phyloP scores from a whole-genome alignment of 2,113 vertebrate species.

The Danio rerio region GRCz12tu NC_133192.1:35513001-35513500 shows the following conservation, averaged over 20 bases:
- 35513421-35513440: not conserved
- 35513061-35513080: not conserved
- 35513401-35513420: conserved; percentile 1
- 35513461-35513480: conserved; percentile 1
- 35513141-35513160: conserved; percentile 15
- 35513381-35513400: conserved; percentile 1
- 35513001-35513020: conserved; percentile 22
- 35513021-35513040: not conserved
- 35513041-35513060: conserved; percentile 18
- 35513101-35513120: not conserved
- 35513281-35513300: conserved; percentile 5
- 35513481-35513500: conserved; percentile 1
- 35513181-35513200: not conserved
- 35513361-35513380: not conserved
- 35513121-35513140: conserved; percentile 22
- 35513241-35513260: not conserved
- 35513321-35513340: not conserved
- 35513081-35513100: not conserved
- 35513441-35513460: not conserved
- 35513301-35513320: not conserved
- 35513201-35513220: conserved; percentile 3
- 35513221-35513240: not conserved
- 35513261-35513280: not conserved
- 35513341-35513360: too few species aligned
- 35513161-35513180: conserved; percentile 12